phyloP scores from a whole-genome alignment of 2,797 vertebrate genomes.

The Basileuterus tristriatus region DNA sequence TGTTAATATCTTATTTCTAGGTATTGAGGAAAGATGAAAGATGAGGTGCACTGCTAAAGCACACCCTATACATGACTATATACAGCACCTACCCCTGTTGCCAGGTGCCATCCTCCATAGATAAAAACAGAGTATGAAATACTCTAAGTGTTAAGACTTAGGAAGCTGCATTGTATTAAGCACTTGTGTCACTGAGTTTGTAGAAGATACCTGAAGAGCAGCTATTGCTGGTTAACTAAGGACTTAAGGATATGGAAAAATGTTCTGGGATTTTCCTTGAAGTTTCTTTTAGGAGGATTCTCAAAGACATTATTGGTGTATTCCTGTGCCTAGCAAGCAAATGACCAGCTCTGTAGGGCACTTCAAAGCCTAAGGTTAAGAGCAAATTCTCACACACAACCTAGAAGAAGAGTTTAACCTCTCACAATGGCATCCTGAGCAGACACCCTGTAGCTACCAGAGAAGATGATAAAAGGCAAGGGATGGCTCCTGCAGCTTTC shows the following conservation, averaged over 20 bases:
- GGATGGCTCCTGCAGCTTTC: background rate
- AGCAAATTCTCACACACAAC: background rate
- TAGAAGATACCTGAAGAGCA: background rate
- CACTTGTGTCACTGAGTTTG: background rate
- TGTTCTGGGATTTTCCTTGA: background rate
- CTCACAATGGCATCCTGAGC: background rate
- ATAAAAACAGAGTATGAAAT: background rate
- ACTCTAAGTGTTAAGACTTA: background rate
- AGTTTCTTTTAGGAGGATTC: background rate
- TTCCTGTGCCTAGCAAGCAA: background rate
- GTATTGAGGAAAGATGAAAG: background rate
- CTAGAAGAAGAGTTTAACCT: background rate
- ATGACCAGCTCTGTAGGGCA: background rate
- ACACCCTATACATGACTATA: background rate
- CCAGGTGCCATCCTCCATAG: background rate
- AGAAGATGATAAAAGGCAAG: background rate
- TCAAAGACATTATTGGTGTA: background rate
- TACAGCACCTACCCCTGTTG: background rate
- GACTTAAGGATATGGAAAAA: background rate
- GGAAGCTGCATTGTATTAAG: background rate
- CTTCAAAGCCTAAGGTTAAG: background rate
- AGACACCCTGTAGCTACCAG: rapidly evolving
- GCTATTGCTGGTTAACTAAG: background rate
- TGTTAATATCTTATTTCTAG: background rate
- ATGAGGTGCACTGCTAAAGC: background rate